Conservation (phyloP, 2,888 invertebrate species). For the Tipula helvola region DNA sequence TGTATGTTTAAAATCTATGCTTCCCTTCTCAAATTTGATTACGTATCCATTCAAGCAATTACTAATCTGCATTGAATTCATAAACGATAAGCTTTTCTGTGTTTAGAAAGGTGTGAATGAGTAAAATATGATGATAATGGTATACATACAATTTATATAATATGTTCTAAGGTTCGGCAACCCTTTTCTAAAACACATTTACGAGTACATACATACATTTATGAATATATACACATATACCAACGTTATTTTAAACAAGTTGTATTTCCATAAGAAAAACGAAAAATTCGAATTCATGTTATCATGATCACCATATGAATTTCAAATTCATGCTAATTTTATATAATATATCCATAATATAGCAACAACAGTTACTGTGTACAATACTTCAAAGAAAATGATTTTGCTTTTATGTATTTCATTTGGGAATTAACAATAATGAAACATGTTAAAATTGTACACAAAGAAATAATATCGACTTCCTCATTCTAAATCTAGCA, state of each 20-base stretch:
- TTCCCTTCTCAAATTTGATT: neutral
- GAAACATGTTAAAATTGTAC: neutral
- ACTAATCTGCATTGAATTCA: neutral
- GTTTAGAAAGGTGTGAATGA: neutral
- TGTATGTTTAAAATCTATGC: neutral
- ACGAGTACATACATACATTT: neutral
- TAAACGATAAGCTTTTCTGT: neutral
- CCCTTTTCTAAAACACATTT: neutral
- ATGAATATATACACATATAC: neutral
- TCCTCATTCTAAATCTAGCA: neutral
- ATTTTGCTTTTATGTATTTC: neutral
- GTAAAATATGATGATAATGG: neutral
- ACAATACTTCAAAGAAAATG: neutral
- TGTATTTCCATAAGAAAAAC: neutral
- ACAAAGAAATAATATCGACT: neutral
- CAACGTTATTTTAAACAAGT: neutral
- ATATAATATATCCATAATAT: neutral
- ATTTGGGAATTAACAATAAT: neutral
- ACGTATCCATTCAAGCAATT: neutral
- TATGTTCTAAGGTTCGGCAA: neutral
- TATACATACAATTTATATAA: neutral
- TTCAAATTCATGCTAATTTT: constrained; percentile 4
- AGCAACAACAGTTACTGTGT: neutral
- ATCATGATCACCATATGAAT: neutral
- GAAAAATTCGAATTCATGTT: neutral